A percentile compares a stretch with the other conserved stretches of the same genome.
phyloP scores from a whole-genome alignment of 2,888 invertebrate species.

The Pseudococcus jackbeardsleyi region DNA sequence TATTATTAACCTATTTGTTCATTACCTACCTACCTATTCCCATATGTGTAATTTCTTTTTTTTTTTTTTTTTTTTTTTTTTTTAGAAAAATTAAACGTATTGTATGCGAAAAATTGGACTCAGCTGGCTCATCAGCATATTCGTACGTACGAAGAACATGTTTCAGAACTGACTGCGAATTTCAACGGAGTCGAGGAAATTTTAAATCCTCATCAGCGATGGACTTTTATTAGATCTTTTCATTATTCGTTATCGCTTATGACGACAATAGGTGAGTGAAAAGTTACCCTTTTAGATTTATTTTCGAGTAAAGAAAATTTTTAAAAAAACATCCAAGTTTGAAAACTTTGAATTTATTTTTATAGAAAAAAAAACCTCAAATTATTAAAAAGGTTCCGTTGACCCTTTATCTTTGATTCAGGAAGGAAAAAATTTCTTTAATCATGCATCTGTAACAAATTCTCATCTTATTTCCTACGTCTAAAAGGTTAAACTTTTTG shows the following conservation, averaged over 20 bases:
- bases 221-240: slow-evolving; percentile 40
- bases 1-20: too few species aligned
- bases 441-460: slow-evolving; percentile 1
- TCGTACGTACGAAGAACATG: slow-evolving; percentile 26
- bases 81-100: slow-evolving; percentile 25
- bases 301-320: background rate
- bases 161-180: background rate
- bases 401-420: background rate
- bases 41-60: background rate
- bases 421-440: background rate
- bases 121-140: slow-evolving; percentile 38
- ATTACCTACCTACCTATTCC: background rate
- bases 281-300: background rate
- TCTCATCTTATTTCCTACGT: background rate
- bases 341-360: too few species aligned
- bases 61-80: background rate
- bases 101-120: slow-evolving; percentile 48
- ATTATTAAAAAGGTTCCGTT: background rate
- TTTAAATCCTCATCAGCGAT: slow-evolving; percentile 36
- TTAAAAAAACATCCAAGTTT: background rate
- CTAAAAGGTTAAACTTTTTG: slow-evolving; percentile 27
- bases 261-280: slow-evolving; percentile 21
- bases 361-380: background rate
- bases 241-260: slow-evolving; percentile 43
- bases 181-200: slow-evolving; percentile 25